phyloP scores from a whole-genome alignment of 1,140 invertebrate genomes.

The Eueides isabella region DNA sequence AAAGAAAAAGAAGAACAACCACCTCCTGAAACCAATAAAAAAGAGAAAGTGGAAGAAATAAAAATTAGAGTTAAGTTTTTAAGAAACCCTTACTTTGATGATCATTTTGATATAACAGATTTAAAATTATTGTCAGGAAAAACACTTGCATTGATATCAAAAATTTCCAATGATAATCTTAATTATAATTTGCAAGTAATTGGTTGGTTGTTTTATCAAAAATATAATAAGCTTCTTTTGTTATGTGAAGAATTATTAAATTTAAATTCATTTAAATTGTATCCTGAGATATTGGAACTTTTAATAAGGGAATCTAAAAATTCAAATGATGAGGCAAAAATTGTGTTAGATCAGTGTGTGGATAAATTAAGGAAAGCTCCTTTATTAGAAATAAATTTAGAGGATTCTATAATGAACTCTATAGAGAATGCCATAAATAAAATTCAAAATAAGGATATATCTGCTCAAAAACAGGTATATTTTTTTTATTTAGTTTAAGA shows the following conservation, averaged over 20 bases:
- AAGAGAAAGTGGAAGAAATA: slow-evolving; percentile 84
- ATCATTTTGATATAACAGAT: slow-evolving; percentile 92
- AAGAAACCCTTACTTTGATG: slow-evolving; percentile 91
- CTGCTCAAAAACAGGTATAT: slow-evolving; percentile 81
- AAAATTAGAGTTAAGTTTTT: slow-evolving; percentile 91
- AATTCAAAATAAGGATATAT: slow-evolving; percentile 82
- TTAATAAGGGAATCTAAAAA: slow-evolving; percentile 51
- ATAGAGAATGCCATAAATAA: slow-evolving; percentile 82
- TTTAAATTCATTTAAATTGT: slow-evolving; percentile 56
- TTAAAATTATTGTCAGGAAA: slow-evolving; percentile 89
- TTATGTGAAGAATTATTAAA: slow-evolving; percentile 60
- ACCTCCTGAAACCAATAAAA: slow-evolving; percentile 72
- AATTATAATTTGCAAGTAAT: slow-evolving; percentile 86
- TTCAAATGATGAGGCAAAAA: slow-evolving; percentile 52
- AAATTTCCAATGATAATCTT: slow-evolving; percentile 79
- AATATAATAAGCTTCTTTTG: slow-evolving; percentile 83
- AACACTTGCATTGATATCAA: slow-evolving; percentile 86
- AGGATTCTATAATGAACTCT: slow-evolving; percentile 77
- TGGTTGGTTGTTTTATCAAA: slow-evolving; percentile 87
- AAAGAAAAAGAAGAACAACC: slow-evolving; percentile 62
- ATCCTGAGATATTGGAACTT: slow-evolving; percentile 58
- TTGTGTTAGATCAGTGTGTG: slow-evolving; percentile 52
- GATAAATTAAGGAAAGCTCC: slow-evolving; percentile 48
- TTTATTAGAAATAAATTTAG: slow-evolving; percentile 55
- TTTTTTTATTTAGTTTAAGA: too few relatives aligned